Evolutionary conservation across 2,113 vertebrate genomes (phyloP).

Genomic region (Gobiocypris rarus): DNA sequence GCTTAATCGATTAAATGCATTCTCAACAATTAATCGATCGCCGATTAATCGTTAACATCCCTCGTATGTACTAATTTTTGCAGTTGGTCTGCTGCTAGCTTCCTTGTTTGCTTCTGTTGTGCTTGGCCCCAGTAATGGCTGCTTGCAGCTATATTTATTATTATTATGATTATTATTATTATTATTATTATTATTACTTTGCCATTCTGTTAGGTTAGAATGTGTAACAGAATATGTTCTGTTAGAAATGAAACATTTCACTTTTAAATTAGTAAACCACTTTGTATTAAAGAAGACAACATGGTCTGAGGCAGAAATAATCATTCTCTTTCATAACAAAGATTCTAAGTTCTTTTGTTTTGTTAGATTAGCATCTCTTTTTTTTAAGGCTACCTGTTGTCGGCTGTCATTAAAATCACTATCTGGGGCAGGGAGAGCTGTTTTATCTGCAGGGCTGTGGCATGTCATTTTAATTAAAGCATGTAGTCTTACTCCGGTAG

Average conservation of each 20-base stretch:
- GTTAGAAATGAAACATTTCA: background rate
- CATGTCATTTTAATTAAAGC: slow-evolving; percentile 51
- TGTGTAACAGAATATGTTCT: no score
- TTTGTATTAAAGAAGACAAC: background rate
- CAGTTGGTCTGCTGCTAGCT: no score
- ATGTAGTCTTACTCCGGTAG: background rate
- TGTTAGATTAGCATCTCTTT: slow-evolving; percentile 27
- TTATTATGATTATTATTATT: no score
- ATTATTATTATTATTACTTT: background rate
- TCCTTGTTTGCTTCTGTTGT: no score
- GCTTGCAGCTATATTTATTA: no score
- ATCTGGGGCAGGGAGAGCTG: background rate
- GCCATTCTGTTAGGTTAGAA: background rate
- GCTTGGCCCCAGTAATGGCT: no score
- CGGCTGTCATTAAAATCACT: slow-evolving; percentile 39
- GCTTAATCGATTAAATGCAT: no score
- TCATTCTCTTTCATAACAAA: slow-evolving; percentile 2
- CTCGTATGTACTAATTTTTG: no score
- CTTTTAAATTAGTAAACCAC: background rate
- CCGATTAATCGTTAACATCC: no score
- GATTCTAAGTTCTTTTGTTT: slow-evolving; percentile 33
- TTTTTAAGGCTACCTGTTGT: slow-evolving; percentile 42
- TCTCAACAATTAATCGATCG: no score
- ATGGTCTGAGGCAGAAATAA: slow-evolving; percentile 4
- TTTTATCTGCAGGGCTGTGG: slow-evolving; percentile 31